A percentile compares a stretch with the other conserved stretches of the same genome.
Conservation (phyloP, 2,797 vertebrate species). For the Xyrichtys novacula region DNA sequence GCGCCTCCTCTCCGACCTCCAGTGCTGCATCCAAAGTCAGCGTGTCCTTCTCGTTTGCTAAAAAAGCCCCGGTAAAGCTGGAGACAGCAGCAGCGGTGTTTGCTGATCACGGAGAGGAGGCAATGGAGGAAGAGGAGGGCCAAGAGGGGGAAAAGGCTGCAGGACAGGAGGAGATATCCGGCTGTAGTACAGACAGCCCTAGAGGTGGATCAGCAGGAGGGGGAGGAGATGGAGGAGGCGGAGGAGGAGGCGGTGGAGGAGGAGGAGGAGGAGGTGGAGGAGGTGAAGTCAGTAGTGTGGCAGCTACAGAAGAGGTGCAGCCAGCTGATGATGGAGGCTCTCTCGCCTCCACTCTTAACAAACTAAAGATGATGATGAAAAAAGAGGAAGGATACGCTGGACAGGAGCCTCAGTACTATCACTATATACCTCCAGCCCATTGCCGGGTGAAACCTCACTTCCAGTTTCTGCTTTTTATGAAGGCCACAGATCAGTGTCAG, state of each 20-base stretch:
- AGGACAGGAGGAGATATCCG: constrained; percentile 71
- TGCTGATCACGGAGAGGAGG: constrained; percentile 92
- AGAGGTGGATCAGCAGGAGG: constrained; percentile 50
- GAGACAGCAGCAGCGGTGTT: constrained; percentile 96
- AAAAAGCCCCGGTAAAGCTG: constrained; percentile 95
- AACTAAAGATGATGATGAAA: constrained; percentile 97
- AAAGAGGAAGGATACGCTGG: constrained; percentile 91
- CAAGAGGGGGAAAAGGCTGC: constrained; percentile 84
- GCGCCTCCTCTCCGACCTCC: constrained; percentile 79
- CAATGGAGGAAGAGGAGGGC: constrained; percentile 87
- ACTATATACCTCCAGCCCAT: constrained; percentile 96
- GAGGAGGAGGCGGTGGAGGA: too few species aligned
- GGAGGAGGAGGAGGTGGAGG: constrained; percentile 28
- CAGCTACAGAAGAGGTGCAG: constrained; percentile 63
- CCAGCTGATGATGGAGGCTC: constrained; percentile 85
- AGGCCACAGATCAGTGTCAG: constrained; percentile 90
- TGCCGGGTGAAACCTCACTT: constrained; percentile 98
- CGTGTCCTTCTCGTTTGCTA: constrained; percentile 98
- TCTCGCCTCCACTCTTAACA: constrained; percentile 92
- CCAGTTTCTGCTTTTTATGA: constrained; percentile 98
- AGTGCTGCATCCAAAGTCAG: constrained; percentile 91
- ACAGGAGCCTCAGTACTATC: constrained; percentile 95
- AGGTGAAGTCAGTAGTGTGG: constrained; percentile 29
- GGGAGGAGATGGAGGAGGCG: constrained; percentile 53
- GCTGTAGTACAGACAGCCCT: constrained; percentile 74